Evolutionary conservation across 2,888 invertebrate genomes (phyloP), one percentile per base, ranked within the genome.

Genomic region (Drosophila nigricruria): DNA sequence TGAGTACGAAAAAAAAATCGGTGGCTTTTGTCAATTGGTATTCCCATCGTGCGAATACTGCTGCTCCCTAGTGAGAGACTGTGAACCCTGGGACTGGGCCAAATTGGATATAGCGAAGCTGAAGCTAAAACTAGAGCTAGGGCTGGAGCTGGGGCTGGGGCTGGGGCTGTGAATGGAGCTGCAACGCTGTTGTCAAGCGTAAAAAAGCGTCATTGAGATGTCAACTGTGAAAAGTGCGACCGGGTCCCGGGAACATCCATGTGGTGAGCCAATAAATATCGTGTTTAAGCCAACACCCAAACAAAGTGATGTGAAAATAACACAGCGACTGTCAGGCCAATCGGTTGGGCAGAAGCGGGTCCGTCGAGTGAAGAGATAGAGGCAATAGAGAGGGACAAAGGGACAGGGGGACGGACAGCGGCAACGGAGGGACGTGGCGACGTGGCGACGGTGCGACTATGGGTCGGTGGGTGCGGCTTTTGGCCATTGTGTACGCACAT

Each of bases 271-370:
- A 84, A 84, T 84, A 84, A 88, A 84, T 84, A 84, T 84, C 89
- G 89, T 84, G 89, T 86, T 89, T 88, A 84, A 87, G 89, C 87
- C 84, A 88, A 87, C 87, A 88, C 87, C 81, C 84, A 73, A 77
- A 74, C 87, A 84, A 89, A 81, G 82, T 81, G 73, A 72, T 76
- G 81, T 61, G 88, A 70, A 73, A 74, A 71, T 77, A 75, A 79
- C 69, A 70, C 59, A 61, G 63, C 56, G 56, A 65, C 59, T 58
- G 53, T 57, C 47, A 53, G 52, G 38, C 69, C 63, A 77, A 76
- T 60, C 78, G 61, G 18, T 59, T 64, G 54, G 34, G 54, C 45
- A 40, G 49, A 18, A 18, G 49, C 49, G 49, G 47, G 27, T 47
- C 27, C 47, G n/a, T 16, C 45, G 45, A 20, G 4, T 30, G 18